These are phyloP conservation scores for Artemia sp. DNA, from an alignment of 2,888 invertebrate genomes.

Conservation along the genomic window DNA sequence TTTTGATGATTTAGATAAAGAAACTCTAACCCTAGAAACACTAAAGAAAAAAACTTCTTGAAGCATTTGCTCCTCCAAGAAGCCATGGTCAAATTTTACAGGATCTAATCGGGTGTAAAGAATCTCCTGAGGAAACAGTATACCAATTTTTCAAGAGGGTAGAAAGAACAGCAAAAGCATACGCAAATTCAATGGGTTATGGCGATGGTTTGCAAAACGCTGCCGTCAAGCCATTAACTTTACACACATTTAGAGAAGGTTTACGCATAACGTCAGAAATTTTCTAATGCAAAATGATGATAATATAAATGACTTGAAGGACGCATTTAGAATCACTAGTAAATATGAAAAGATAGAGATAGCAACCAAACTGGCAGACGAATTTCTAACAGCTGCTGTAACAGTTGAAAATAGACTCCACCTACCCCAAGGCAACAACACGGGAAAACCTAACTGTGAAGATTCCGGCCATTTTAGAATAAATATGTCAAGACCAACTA, in stretches of 20 bases:
- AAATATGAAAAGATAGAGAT: background rate
- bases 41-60: background rate
- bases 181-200: background rate
- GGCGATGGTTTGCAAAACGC: background rate
- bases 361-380: too few relatives aligned
- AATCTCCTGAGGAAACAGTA: background rate
- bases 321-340: background rate
- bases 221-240: background rate
- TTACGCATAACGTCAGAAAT: background rate
- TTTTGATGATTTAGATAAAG: background rate
- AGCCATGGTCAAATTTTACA: constrained; percentile 3
- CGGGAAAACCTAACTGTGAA: too few relatives aligned
- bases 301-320: background rate
- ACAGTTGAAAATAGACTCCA: too few relatives aligned
- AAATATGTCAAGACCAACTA: too few relatives aligned
- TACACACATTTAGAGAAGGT: background rate
- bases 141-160: background rate
- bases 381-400: too few relatives aligned
- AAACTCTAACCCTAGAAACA: background rate
- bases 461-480: too few relatives aligned
- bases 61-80: background rate
- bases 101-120: background rate
- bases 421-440: too few relatives aligned
- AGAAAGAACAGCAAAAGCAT: background rate
- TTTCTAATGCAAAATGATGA: background rate